Conservation (phyloP, 2,888 invertebrate genomes). For the Drosophila anceps region DNA sequence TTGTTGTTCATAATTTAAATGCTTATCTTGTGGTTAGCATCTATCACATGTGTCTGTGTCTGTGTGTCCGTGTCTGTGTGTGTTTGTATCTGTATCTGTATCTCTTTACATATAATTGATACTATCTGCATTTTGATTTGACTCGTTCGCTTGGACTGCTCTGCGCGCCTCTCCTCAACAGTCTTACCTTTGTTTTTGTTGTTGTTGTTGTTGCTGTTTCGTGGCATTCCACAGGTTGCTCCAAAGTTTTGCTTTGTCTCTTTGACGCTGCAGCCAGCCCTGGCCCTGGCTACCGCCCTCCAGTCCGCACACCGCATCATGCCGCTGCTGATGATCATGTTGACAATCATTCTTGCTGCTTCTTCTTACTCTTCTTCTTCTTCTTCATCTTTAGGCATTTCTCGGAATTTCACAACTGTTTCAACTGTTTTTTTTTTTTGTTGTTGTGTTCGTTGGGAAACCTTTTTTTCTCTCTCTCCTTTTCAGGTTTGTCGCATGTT, state of each 20-base stretch:
- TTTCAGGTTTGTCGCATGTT: constrained; percentile 11
- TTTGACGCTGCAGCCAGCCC: constrained; percentile 8
- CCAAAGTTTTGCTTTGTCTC: constrained; percentile 20
- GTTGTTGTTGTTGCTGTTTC: constrained; percentile 38
- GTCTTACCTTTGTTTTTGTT: constrained; percentile 13
- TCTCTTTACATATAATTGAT: constrained; percentile 82
- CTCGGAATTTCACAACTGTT: constrained; percentile 55
- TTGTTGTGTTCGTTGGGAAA: constrained; percentile 32
- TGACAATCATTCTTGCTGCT: constrained; percentile 69
- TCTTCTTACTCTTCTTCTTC: not conserved
- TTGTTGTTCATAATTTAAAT: constrained; percentile 76
- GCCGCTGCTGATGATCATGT: constrained; percentile 76
- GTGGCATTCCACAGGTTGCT: constrained; percentile 74
- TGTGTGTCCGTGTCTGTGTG: constrained; percentile 71
- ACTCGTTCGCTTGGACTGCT: constrained; percentile 30
- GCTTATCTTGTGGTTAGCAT: constrained; percentile 71
- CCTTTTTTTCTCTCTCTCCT: constrained; percentile 17
- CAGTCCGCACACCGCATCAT: not conserved
- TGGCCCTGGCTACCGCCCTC: not conserved
- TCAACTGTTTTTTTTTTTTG: not conserved
- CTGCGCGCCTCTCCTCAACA: not conserved
- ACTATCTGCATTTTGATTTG: constrained; percentile 79
- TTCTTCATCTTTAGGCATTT: constrained; percentile 24
- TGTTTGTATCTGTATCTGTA: constrained; percentile 63
- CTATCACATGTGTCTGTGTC: constrained; percentile 70